phyloP scores from a whole-genome alignment of 1,140 invertebrate species.

The Homalodisca vitripennis region DNA sequence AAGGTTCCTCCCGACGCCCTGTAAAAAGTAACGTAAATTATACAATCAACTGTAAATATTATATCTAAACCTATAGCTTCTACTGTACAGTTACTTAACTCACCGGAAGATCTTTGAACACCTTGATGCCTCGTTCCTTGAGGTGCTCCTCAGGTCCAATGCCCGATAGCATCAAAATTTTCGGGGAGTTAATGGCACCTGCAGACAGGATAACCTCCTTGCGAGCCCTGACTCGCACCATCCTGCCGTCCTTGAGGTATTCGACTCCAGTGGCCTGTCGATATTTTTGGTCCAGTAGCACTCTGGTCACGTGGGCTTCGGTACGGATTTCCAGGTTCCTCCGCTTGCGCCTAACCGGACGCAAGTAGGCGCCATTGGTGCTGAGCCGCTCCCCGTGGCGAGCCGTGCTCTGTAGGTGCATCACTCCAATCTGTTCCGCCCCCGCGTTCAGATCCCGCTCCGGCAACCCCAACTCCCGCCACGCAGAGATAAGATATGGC shows the following conservation, averaged over 20 bases:
- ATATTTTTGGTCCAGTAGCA: slow-evolving; percentile 57
- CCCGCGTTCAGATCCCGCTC: slow-evolving; percentile 40
- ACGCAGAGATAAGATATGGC: slow-evolving; percentile 55
- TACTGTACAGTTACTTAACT: neutral
- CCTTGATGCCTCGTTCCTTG: slow-evolving; percentile 38
- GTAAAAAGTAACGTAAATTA: slow-evolving; percentile 1
- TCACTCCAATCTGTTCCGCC: slow-evolving; percentile 47
- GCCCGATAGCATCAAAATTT: slow-evolving; percentile 51
- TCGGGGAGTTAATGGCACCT: slow-evolving; percentile 44
- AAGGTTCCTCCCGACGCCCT: slow-evolving; percentile 59
- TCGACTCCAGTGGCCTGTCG: slow-evolving; percentile 51
- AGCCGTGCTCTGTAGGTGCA: slow-evolving; percentile 58
- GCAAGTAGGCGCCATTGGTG: slow-evolving; percentile 69
- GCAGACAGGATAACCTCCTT: slow-evolving; percentile 38
- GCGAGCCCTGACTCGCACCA: neutral
- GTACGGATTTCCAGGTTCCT: slow-evolving; percentile 67
- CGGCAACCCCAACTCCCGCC: slow-evolving; percentile 52
- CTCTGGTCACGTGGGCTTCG: slow-evolving; percentile 64
- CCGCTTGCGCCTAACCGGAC: slow-evolving; percentile 64
- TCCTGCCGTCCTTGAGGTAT: slow-evolving; percentile 45
- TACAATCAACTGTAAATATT: neutral
- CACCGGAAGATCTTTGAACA: slow-evolving; percentile 48
- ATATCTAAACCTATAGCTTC: neutral
- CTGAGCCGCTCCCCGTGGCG: slow-evolving; percentile 64
- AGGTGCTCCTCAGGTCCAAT: slow-evolving; percentile 49